Percentiles rank a stretch among this genome's conserved stretches.
Conservation (phyloP, 35 echinoderm and acorn worm species). For the Amphiura filiformis region DNA sequence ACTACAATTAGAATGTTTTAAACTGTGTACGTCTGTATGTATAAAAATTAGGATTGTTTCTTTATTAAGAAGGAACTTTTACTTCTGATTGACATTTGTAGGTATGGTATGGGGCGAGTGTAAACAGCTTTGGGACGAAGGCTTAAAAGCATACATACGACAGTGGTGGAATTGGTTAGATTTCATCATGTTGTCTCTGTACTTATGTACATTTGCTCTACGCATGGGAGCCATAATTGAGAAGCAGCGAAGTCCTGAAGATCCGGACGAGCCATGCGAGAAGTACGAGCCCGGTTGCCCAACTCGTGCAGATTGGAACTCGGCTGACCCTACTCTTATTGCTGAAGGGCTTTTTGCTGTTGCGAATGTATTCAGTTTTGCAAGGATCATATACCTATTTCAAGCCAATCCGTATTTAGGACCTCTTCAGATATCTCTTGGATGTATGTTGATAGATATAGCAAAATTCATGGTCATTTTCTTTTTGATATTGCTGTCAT, state of each 20-base stretch:
- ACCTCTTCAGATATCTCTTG: slow-evolving; percentile 91
- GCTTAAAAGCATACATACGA: slow-evolving; percentile 88
- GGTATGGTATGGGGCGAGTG: slow-evolving; percentile 99
- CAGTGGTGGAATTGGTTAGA: slow-evolving; percentile 99
- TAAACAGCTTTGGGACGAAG: slow-evolving; percentile 98
- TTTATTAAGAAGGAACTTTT: no score
- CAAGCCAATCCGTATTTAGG: slow-evolving; percentile 97
- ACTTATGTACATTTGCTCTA: slow-evolving; percentile 75
- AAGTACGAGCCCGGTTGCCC: neutral
- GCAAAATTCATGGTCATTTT: slow-evolving; percentile 98
- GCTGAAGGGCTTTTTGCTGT: slow-evolving; percentile 89
- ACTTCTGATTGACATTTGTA: no score
- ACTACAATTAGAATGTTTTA: no score
- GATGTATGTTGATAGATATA: slow-evolving; percentile 98
- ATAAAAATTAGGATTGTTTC: no score
- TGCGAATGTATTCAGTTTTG: slow-evolving; percentile 97
- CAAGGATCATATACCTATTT: slow-evolving; percentile 95
- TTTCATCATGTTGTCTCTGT: slow-evolving; percentile 89
- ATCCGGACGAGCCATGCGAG: neutral
- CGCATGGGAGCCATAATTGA: slow-evolving; percentile 49
- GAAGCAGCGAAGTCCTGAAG: neutral
- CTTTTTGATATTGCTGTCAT: slow-evolving; percentile 88
- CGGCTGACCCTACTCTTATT: slow-evolving; percentile 70
- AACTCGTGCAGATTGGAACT: slow-evolving; percentile 40
- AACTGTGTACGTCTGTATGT: no score